Percentiles rank a stretch among this genome's conserved stretches.
Evolutionary conservation across 2,797 vertebrate species (phyloP).

Genomic region (Glyptemys insculpta): DNA sequence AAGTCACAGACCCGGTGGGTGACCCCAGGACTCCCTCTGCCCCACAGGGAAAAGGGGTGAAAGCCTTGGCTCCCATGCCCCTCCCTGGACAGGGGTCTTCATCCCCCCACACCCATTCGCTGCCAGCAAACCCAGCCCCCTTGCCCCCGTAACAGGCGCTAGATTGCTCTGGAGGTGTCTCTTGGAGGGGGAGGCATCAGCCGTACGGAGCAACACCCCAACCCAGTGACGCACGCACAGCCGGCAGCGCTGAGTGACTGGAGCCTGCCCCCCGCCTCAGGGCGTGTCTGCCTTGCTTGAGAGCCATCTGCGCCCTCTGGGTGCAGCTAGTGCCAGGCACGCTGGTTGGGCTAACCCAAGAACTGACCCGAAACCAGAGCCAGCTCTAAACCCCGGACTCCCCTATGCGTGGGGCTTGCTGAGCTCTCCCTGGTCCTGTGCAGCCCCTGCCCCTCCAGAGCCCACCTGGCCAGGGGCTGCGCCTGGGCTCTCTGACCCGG

Average conservation of each 20-base stretch:
- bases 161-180: background rate
- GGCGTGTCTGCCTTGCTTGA: background rate
- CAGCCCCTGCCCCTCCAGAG: too few species aligned
- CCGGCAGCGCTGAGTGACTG: too few species aligned
- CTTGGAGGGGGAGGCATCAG: background rate
- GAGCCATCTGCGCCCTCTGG: too few species aligned
- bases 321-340: too few species aligned
- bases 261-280: background rate
- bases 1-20: too few species aligned
- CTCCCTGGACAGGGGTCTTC: background rate
- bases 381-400: background rate
- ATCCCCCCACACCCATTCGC: background rate
- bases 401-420: too few species aligned
- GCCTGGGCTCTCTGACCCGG: too few species aligned
- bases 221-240: background rate
- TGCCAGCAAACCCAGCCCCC: background rate
- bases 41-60: background rate
- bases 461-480: too few species aligned
- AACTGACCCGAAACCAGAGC: too few species aligned
- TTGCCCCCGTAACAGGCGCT: rapidly evolving
- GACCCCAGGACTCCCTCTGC: background rate
- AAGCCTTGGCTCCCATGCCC: background rate
- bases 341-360: too few species aligned
- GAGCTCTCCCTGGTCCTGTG: too few species aligned
- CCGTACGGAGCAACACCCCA: too few species aligned